Base-by-base conservation (phyloP, 2,888 invertebrate genomes). In the Pseudoips prasinana region DNA sequence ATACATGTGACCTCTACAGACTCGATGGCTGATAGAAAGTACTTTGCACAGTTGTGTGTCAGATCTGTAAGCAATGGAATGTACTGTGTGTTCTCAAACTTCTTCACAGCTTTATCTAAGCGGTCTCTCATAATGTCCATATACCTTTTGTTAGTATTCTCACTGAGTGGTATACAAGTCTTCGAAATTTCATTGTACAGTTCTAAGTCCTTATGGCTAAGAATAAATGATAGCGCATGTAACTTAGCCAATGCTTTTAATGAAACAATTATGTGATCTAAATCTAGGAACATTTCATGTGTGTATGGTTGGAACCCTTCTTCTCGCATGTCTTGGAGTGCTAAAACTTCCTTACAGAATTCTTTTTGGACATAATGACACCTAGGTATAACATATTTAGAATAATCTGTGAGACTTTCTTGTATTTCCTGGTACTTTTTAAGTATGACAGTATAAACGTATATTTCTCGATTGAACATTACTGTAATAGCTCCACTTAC, bases 381-480 rank as follows among this genome's bases (percentile, higher is more conserved):
- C 18, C 49, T 47, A 3, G 88, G 87, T 33, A 73, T 68, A 2
- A 71, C 33, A 29, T 55, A 73, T 5, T 57, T 57, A 1, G 36
- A 35, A 1, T 38, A 9, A 3, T 22, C 6, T 1, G 59, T 31
- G 8, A 61, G 24, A n/a, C 33, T 28, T 26, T 44, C 25, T 38
- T 74, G 79, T 10, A 81, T 29, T 28, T 69, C 52, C 20, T 41
- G 19, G 43, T 78, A 86, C 30, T 57, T 62, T 19, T 51, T 41
- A 1, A 86, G 51, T 24, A 88, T 32, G 22, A 61, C 49, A 1
- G 71, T 58, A 39, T 88, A 88, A 20, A 80, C 62, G 55, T 63
- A 87, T 18, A 83, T 73, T 65, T 88, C 87, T 43, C 73, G 64
- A 1, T 53, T 59, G 50, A 86, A 88, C 64, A 86, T 70, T 4